These are phyloP conservation scores for Desmophyllum pertusum DNA, from an alignment of 92 coral and sea anemone genomes.

Conservation along the genomic window DNA sequence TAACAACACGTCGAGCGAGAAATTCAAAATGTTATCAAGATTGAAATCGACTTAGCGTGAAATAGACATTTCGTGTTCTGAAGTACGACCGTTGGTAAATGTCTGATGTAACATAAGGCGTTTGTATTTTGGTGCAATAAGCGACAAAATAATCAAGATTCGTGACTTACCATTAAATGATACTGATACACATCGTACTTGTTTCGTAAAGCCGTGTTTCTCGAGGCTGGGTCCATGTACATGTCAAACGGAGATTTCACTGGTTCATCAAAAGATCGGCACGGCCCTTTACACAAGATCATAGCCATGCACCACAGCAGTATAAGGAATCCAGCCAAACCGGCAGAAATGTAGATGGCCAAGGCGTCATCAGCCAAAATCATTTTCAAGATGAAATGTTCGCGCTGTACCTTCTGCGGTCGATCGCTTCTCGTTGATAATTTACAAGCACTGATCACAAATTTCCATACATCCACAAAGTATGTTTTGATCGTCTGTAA, in stretches of 20 bases:
- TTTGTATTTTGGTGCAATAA: background rate
- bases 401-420: constrained; percentile 5
- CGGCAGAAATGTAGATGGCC: constrained; percentile 77
- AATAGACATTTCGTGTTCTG: background rate
- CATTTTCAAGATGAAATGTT: constrained; percentile 34
- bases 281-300: constrained; percentile 80
- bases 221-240: constrained; percentile 75
- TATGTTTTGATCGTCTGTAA: background rate
- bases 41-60: background rate
- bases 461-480: constrained; percentile 27
- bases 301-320: constrained; percentile 65
- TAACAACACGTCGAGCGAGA: background rate
- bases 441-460: constrained; percentile 6
- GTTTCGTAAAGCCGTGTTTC: constrained; percentile 56
- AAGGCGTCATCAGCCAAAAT: constrained; percentile 58
- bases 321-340: constrained; percentile 66
- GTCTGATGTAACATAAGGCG: background rate
- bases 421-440: background rate
- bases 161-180: constrained; percentile 71
- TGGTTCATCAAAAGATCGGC: constrained; percentile 76
- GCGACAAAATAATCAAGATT: background rate
- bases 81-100: background rate
- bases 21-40: constrained; percentile 5
- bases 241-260: constrained; percentile 83
- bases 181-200: constrained; percentile 74